Evolutionary conservation across 2,113 vertebrate species (phyloP), one percentile per base, ranked within the genome.

Genomic region (Phaethon lepturus): DNA sequence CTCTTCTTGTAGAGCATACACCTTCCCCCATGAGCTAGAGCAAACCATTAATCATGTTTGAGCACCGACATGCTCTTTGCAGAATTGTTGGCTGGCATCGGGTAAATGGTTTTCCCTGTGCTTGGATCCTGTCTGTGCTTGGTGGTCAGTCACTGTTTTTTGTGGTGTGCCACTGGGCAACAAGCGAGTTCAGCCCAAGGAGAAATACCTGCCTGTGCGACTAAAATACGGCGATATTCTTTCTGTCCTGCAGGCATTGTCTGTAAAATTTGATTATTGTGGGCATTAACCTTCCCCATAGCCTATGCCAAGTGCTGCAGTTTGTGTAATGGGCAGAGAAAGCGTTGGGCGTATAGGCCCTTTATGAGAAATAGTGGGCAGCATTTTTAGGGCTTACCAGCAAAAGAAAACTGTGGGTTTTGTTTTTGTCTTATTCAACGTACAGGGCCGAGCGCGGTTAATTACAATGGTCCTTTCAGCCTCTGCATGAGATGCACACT

Each of bases 401-500:
- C 59, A 88, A 90, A 91, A 84, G 78, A 96, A 90, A 96, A 89
- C 58, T 62, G 79, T 91, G 89, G 13, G 3, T 3, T 95, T 96
- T 96, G 91, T 89, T 95, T 95, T 94, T 95, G 84, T 87, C 86
- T 79, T 76, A 73, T 35, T 73, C 53, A 52, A 74, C 0, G 0
- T 91, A 86, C n/a, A 58, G 90, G 64, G 53, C 67, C 0, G 68
- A 86, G 87, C 74, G 88, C 4, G 0, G 56, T 74, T 96, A 81
- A 78, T 88, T 90, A 96, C 94, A 97, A 96, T 93, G 93, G 78
- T 81, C 93, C 95, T 96, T 97, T 97, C 97, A 97, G 89, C 31
- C 75, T 64, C 82, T 74, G 52, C 52, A 75, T 92, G 94, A 97
- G 95, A 96, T 86, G 87, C 79, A 83, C 78, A 81, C 95, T 94